A percentile compares a stretch with the other conserved stretches of the same genome.
These are phyloP conservation scores for Vimba vimba DNA, from an alignment of 2,113 vertebrate species.

Conservation along the genomic window DNA sequence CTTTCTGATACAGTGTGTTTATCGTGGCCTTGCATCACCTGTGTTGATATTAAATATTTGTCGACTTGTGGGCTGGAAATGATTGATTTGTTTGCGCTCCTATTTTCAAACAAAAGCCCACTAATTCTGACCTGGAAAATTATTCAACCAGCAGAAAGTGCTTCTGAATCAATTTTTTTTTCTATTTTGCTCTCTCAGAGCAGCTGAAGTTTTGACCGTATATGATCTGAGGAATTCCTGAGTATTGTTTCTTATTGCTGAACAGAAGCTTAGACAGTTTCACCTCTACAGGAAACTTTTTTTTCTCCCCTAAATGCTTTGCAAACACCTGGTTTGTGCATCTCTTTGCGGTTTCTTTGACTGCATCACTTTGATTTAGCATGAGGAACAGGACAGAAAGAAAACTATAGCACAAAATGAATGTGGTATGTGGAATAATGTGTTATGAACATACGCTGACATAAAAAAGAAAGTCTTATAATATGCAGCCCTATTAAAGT, in stretches of 20 bases:
- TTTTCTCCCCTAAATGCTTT: neutral
- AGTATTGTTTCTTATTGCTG: constrained; percentile 34
- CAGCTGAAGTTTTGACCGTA: neutral
- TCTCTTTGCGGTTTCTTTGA: neutral
- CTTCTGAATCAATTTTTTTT: neutral
- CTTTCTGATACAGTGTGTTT: neutral
- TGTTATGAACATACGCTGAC: no score
- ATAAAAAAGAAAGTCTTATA: no score
- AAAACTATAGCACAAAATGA: neutral
- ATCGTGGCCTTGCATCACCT: neutral
- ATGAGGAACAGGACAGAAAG: neutral
- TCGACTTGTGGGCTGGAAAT: neutral
- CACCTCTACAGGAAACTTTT: neutral
- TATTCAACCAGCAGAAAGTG: neutral
- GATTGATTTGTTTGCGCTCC: neutral
- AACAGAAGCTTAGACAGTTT: constrained; percentile 10
- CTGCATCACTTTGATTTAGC: neutral
- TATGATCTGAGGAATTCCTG: constrained; percentile 17
- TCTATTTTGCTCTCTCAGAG: neutral
- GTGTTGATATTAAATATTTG: constrained; percentile 26
- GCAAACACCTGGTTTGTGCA: neutral
- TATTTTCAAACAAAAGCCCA: constrained; percentile 16
- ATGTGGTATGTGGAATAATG: neutral
- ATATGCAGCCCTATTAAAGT: no score
- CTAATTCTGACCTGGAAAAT: constrained; percentile 7